Evolutionary conservation across 23 tunicate genomes (phyloP), one percentile per base, ranked within the genome.

Genomic region (Clavelina lepadiformis): DNA sequence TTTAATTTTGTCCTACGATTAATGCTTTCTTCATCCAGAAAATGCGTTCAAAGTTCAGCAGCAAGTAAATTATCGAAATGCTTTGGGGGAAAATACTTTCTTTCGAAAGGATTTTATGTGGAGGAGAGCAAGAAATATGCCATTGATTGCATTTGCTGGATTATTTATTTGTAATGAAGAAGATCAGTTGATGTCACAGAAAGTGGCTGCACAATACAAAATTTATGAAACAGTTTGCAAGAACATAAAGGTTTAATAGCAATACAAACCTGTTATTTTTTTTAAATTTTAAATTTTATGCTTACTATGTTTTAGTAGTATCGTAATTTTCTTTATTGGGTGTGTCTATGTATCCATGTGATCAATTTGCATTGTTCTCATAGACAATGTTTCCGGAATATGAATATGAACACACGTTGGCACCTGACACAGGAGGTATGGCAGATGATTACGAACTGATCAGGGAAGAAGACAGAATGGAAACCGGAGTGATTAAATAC

Each of bases 101-200:
- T 82, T 82, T 36, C 41, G 56, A 20, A 46, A 71, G 33, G 81
- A 73, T 68, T 62, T 66, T 58, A 11, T 83, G 38, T 83, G 91
- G 91, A 60, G 77, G 28, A 38, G 74, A 41, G 58, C 80, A 7
- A 49, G 71, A n/a, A 68, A 61, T 5, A 72, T 77, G 5, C 77
- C 68, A 27, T 51, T 83, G 61, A 57, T 83, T 59, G 91, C 83
- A 33, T 83, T 83, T 59, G 82, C 74, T 33, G 72, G 83, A 19
- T 68, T 83, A 56, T 83, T 83, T 60, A 38, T 83, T 26, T 80
- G 31, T 59, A 75, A 69, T 22, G 91, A 83, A 75, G 91, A 83
- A 41, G 28, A 33, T 21, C 61, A 66, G 28, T 47, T 23, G 0
- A 31, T 53, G 30, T 51, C 44, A 20, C 5, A 34, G 2, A 52